phyloP scores from a whole-genome alignment of 2,888 invertebrate genomes.

The Auanema freiburgensis region DNA sequence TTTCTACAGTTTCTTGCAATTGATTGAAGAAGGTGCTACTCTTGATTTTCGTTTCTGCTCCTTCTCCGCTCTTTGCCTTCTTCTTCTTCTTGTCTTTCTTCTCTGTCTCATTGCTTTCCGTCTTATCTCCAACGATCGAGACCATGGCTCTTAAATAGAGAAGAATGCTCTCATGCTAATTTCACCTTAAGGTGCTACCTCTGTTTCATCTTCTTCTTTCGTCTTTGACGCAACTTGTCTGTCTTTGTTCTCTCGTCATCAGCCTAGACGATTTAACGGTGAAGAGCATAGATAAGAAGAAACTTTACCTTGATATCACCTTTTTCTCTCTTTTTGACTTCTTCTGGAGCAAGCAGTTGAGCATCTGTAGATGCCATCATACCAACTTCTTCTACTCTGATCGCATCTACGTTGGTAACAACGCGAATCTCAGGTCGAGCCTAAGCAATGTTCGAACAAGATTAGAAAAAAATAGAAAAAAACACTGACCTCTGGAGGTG shows the following conservation, averaged over 20 bases:
- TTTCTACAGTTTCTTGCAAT: slow-evolving; percentile 38
- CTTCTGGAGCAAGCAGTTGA: slow-evolving; percentile 58
- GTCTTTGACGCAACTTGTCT: slow-evolving; percentile 84
- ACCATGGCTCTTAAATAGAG: slow-evolving; percentile 28
- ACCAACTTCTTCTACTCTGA: slow-evolving; percentile 92
- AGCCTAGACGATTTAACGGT: slow-evolving; percentile 62
- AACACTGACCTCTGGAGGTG: slow-evolving; percentile 70
- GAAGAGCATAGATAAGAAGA: not conserved
- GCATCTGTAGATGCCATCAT: slow-evolving; percentile 73
- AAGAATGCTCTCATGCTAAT: not conserved
- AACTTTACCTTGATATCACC: slow-evolving; percentile 69
- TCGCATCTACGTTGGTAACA: slow-evolving; percentile 84
- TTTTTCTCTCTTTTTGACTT: slow-evolving; percentile 55
- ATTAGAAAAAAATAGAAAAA: not conserved
- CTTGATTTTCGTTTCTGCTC: slow-evolving; percentile 23
- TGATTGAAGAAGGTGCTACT: slow-evolving; percentile 42
- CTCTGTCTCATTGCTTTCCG: slow-evolving; percentile 31
- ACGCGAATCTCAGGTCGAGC: slow-evolving; percentile 83
- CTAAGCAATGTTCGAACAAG: slow-evolving; percentile 9
- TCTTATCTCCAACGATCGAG: slow-evolving; percentile 36
- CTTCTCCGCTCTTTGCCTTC: slow-evolving; percentile 15
- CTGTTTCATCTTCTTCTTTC: slow-evolving; percentile 83
- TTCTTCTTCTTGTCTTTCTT: slow-evolving; percentile 27
- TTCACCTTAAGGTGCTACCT: slow-evolving; percentile 65
- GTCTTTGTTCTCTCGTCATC: slow-evolving; percentile 81